phyloP scores from a whole-genome alignment of 2,888 invertebrate species.

The Ochropleura leucogaster region DNA sequence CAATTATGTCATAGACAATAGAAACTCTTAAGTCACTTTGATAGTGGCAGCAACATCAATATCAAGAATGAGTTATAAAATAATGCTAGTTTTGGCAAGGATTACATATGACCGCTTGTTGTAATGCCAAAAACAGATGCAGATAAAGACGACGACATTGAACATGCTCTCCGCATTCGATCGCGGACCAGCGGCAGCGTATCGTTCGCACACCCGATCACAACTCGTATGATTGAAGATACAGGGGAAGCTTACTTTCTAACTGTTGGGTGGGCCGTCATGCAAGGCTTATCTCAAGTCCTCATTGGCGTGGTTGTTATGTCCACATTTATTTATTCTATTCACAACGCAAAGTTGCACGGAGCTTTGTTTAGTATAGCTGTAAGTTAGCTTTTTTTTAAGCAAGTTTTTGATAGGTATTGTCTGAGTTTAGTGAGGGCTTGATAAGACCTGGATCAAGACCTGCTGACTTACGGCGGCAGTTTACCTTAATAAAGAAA shows the following conservation, averaged over 20 bases:
- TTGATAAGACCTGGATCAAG: not conserved
- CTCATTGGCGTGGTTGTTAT: slow-evolving; percentile 28
- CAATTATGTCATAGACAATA: not conserved
- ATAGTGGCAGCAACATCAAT: slow-evolving; percentile 28
- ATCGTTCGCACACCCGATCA: slow-evolving; percentile 20
- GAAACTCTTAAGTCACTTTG: slow-evolving; percentile 1
- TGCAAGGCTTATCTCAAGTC: slow-evolving; percentile 19
- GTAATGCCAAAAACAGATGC: slow-evolving; percentile 4
- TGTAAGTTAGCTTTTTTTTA: slow-evolving; percentile 28
- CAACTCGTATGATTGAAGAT: slow-evolving; percentile 23
- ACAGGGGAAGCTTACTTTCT: slow-evolving; percentile 11
- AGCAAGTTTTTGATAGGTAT: not conserved
- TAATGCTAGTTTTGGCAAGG: slow-evolving; percentile 28
- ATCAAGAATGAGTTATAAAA: slow-evolving; percentile 37
- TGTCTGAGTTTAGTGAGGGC: not conserved
- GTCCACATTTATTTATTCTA: slow-evolving; percentile 27
- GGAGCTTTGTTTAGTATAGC: slow-evolving; percentile 38
- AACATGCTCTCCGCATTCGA: no score
- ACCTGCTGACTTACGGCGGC: not conserved
- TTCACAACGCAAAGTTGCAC: slow-evolving; percentile 24
- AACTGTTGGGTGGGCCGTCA: not conserved
- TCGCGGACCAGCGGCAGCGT: slow-evolving; percentile 11
- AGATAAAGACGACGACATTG: not conserved
- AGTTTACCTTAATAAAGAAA: not conserved
- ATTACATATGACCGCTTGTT: slow-evolving; percentile 29